These are phyloP conservation scores for Tryphoninae sp. DNA, from an alignment of 2,888 invertebrate genomes.

Conservation along the genomic window DNA sequence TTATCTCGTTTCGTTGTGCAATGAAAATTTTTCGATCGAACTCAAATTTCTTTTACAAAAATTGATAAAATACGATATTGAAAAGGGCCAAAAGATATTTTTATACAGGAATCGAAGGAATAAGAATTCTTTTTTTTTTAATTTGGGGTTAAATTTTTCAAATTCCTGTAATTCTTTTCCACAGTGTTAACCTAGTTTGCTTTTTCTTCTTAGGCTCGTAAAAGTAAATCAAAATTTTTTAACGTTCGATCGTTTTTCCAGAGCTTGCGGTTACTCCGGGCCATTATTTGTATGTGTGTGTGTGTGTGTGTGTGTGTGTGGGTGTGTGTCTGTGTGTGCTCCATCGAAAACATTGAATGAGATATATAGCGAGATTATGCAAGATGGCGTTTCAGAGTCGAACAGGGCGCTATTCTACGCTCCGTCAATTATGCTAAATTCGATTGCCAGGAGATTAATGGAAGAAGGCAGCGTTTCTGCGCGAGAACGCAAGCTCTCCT, in stretches of 20 bases:
- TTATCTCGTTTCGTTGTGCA: neutral
- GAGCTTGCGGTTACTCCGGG: constrained; percentile 59
- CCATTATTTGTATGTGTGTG: constrained; percentile 72
- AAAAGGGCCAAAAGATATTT: neutral
- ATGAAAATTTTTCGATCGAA: neutral
- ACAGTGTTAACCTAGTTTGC: too few relatives aligned
- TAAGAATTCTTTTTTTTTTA: too few relatives aligned
- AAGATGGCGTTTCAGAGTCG: constrained; percentile 78
- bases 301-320: constrained; percentile 58
- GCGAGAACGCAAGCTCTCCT: constrained; percentile 34
- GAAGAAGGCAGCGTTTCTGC: constrained; percentile 75
- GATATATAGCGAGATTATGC: constrained; percentile 80
- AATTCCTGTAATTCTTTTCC: too few relatives aligned
- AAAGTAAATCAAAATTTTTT: constrained; percentile 16
- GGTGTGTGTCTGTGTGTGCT: constrained; percentile 64
- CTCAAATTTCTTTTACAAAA: neutral
- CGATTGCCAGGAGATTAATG: constrained; percentile 80
- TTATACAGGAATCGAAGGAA: too few relatives aligned
- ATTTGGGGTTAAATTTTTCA: neutral
- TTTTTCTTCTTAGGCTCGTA: neutral
- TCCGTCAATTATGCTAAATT: constrained; percentile 81
- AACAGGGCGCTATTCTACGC: constrained; percentile 79
- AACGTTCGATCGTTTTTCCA: constrained; percentile 19
- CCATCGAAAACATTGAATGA: constrained; percentile 79
- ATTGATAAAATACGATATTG: neutral